Conservation (phyloP, 2,888 invertebrate species). For the Cheilosia variabilis region DNA sequence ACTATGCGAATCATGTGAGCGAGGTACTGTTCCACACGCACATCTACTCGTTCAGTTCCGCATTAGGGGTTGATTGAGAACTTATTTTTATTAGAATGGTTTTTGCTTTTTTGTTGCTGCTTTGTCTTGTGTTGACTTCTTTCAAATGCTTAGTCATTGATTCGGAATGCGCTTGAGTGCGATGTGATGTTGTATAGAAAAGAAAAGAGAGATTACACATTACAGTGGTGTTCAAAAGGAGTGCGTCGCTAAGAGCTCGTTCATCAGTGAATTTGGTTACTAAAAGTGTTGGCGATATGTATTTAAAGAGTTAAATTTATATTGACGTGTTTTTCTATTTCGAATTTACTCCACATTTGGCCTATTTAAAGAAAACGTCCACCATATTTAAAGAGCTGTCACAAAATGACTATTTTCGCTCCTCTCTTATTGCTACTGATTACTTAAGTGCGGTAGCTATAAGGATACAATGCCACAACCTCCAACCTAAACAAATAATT, state of each 20-base stretch:
- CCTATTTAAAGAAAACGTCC: too few species aligned
- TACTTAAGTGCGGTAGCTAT: too few species aligned
- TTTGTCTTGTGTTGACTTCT: constrained; percentile 17
- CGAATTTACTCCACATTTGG: too few species aligned
- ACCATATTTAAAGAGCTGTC: too few species aligned
- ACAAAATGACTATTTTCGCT: too few species aligned
- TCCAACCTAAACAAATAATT: too few species aligned
- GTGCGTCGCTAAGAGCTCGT: background rate
- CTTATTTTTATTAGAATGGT: constrained; percentile 25
- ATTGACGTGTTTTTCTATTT: too few species aligned
- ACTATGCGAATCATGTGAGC: constrained; percentile 3
- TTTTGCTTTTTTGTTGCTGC: constrained; percentile 2
- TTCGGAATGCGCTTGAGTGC: constrained; percentile 71
- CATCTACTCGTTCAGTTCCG: constrained; percentile 16
- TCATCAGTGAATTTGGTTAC: too few species aligned
- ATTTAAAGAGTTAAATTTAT: too few species aligned
- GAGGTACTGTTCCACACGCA: constrained; percentile 1
- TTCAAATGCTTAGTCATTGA: constrained; percentile 62
- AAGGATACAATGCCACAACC: too few species aligned
- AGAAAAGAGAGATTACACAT: constrained; percentile 5
- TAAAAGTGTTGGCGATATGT: too few species aligned
- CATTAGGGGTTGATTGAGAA: constrained; percentile 45
- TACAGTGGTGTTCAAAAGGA: constrained; percentile 38
- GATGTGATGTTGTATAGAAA: background rate
- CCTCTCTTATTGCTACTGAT: too few species aligned